These are phyloP conservation scores for Plebejus anna DNA, from an alignment of 2,888 invertebrate species.

Conservation along the genomic window DNA sequence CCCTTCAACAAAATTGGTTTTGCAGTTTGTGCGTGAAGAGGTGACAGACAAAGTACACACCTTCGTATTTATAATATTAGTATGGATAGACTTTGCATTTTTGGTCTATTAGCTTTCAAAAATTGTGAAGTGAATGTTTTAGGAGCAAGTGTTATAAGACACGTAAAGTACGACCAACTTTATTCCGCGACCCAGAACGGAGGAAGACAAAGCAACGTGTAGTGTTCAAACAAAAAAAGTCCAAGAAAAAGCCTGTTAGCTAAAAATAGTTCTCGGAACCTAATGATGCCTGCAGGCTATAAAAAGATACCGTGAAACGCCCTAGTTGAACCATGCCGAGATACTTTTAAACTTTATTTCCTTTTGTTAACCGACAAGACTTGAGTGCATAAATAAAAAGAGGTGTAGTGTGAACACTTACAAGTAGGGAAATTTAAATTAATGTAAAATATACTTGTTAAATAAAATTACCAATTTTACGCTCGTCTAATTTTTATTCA, in stretches of 20 bases:
- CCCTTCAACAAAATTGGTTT: too few species aligned
- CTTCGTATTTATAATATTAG: too few species aligned
- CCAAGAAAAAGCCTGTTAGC: conserved; percentile 31
- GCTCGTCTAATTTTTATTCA: background rate
- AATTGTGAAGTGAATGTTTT: background rate
- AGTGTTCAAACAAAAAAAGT: conserved; percentile 29
- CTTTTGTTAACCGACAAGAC: conserved; percentile 12
- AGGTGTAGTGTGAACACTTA: background rate
- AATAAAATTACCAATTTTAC: background rate
- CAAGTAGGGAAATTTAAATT: background rate
- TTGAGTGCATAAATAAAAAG: conserved; percentile 13
- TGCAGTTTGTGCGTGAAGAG: too few species aligned
- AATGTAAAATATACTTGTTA: background rate
- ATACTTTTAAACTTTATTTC: conserved; percentile 26
- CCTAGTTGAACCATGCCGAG: conserved; percentile 24
- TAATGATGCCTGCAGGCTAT: conserved; percentile 31
- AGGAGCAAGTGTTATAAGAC: background rate
- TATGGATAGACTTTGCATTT: too few species aligned
- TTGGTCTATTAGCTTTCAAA: too few species aligned
- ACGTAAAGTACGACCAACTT: background rate
- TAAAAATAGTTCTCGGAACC: conserved; percentile 31
- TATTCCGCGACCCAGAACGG: conserved; percentile 26
- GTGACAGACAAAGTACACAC: too few species aligned
- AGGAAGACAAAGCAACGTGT: conserved; percentile 22
- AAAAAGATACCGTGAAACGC: conserved; percentile 28